Evolutionary conservation across 2,888 invertebrate genomes (phyloP), one percentile per base, ranked within the genome.

Genomic region (Aporophyla lueneburgensis): DNA sequence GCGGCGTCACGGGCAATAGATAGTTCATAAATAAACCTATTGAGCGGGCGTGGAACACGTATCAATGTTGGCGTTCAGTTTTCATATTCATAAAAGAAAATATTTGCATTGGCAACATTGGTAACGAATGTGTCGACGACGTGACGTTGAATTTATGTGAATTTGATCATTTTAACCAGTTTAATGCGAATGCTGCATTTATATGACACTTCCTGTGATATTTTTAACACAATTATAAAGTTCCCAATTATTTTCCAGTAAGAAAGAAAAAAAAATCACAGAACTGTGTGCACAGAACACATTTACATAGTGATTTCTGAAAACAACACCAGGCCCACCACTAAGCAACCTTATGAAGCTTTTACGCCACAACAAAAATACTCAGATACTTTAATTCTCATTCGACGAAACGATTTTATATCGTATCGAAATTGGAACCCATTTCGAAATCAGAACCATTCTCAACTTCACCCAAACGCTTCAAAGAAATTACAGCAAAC

Each of bases 81-180:
- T 83, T 80, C 78, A 83, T 85, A 80, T 85, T 83, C 78, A 83
- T 78, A 83, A 78, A 80, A 77, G 71, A 87, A 83, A 83, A 86
- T 83, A 83, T 86, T 87, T 87, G 76, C 74, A 85, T 68, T 85
- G 71, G 75, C 72, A 74, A 78, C 76, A 85, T 79, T 61, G 85
- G 73, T 85, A 84, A 81, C 86, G 81, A 85, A 77, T 74, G 69
- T 72, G 79, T 43, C 49, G 76, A 68, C 68, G 77, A 68, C 68
- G 77, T 63, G 77, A 67, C 27, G 59, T 56, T 71, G 68, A 82
- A 81, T 71, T 75, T 68, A n/a, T 66, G 27, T 27, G 53, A 80
- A 80, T 86, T 74, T 40, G 53, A 76, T 78, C 24, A 81, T 76
- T 76, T 61, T 27, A 68, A 58, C 12, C 49, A 59, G 49, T 21